These are phyloP conservation scores for Drosophila varians DNA, from an alignment of 1,140 invertebrate species.

Conservation along the genomic window DNA sequence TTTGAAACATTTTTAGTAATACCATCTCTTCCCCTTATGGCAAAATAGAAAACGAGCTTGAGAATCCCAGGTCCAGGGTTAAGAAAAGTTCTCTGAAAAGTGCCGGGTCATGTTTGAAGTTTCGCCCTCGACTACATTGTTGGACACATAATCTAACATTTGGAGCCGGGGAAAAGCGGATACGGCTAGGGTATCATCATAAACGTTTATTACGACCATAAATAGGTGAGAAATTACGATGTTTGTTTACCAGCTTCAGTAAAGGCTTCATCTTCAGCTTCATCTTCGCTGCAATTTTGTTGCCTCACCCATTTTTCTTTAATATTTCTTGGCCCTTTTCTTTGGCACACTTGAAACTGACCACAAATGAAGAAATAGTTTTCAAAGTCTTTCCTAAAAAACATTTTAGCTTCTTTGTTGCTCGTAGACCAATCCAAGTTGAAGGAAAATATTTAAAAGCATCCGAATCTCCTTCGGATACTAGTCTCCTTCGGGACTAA, in stretches of 20 bases:
- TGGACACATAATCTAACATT: conserved; percentile 35
- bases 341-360: conserved; percentile 29
- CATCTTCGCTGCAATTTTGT: conserved; percentile 63
- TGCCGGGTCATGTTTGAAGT: conserved; percentile 45
- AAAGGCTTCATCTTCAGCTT: conserved; percentile 23
- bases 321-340: conserved; percentile 54
- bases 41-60: not conserved
- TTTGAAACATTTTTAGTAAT: too few species aligned
- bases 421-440: not conserved
- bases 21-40: too few species aligned
- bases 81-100: conserved; percentile 14
- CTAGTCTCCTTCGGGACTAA: too few species aligned
- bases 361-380: conserved; percentile 25
- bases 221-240: conserved; percentile 77
- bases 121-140: conserved; percentile 54
- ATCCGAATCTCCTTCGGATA: not conserved
- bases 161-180: not conserved
- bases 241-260: conserved; percentile 57
- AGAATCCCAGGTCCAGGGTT: conserved; percentile 2
- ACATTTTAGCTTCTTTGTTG: conserved; percentile 1
- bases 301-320: conserved; percentile 55
- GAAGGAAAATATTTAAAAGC: not conserved
- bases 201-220: conserved; percentile 77
- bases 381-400: not conserved
- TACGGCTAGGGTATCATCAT: conserved; percentile 59